Evolutionary conservation across 2,888 invertebrate species (phyloP).

Genomic region (Apomyelois bistriatella): DNA sequence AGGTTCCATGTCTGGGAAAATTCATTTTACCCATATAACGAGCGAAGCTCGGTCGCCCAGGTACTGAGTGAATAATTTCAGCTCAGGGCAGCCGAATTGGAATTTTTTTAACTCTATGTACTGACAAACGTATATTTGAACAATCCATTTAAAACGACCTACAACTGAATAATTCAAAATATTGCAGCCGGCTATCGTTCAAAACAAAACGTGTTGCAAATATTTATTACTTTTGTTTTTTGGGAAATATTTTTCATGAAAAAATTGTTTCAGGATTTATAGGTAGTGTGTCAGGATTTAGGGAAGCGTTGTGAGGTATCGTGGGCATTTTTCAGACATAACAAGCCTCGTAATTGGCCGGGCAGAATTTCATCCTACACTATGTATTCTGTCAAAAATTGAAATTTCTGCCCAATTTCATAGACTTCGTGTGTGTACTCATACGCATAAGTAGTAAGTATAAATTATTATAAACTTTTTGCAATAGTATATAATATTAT

Average conservation of each 20-base stretch:
- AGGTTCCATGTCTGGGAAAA: too few relatives aligned
- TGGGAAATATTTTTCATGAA: background rate
- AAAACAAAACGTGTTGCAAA: slow-evolving; percentile 1
- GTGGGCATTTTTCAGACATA: slow-evolving; percentile 13
- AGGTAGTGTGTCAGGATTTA: background rate
- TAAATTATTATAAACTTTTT: too few relatives aligned
- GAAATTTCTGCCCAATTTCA: background rate
- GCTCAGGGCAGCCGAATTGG: too few relatives aligned
- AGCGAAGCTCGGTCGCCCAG: too few relatives aligned
- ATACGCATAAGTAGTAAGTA: too few relatives aligned
- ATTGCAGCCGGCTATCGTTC: background rate
- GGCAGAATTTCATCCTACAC: slow-evolving; percentile 11
- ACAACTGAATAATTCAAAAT: background rate
- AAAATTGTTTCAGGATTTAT: background rate
- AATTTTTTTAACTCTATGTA: too few relatives aligned
- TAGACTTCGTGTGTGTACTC: background rate
- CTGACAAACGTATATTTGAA: background rate
- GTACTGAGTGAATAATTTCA: too few relatives aligned
- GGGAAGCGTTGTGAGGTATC: slow-evolving; percentile 4
- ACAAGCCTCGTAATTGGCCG: slow-evolving; percentile 14
- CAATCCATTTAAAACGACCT: background rate
- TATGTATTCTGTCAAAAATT: background rate
- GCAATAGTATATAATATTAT: too few relatives aligned
- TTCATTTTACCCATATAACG: too few relatives aligned
- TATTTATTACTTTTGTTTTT: background rate